A percentile compares a stretch with the other conserved stretches of the same genome.
These are phyloP conservation scores for Leuciscus waleckii DNA, from an alignment of 2,797 vertebrate genomes.

Conservation along the genomic window DNA sequence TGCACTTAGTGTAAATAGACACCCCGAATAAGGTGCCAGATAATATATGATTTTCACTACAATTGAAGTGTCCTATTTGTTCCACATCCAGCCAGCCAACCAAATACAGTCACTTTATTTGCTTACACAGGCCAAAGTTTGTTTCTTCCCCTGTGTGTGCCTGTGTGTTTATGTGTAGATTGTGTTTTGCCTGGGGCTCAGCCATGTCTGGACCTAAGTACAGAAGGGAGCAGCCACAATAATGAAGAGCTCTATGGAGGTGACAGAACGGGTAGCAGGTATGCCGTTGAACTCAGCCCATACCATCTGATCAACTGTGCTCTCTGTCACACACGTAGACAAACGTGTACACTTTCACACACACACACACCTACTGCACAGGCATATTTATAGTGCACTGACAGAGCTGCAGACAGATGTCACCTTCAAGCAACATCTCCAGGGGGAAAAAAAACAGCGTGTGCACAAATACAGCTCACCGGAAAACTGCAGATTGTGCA, in stretches of 20 bases:
- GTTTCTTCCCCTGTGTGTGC: slow-evolving; percentile 28
- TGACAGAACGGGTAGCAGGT: slow-evolving; percentile 80
- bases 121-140: slow-evolving; percentile 11
- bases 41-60: not conserved
- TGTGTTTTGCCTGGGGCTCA: slow-evolving; percentile 32
- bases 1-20: too few relatives aligned
- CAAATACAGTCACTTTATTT: slow-evolving; percentile 29
- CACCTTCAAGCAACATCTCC: slow-evolving; percentile 79
- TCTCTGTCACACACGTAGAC: slow-evolving; percentile 78
- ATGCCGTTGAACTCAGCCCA: slow-evolving; percentile 73
- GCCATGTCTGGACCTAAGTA: slow-evolving; percentile 39
- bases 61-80: slow-evolving; percentile 4
- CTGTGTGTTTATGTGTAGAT: slow-evolving; percentile 39
- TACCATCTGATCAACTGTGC: slow-evolving; percentile 77
- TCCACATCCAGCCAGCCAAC: not conserved
- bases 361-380: slow-evolving; percentile 74
- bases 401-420: slow-evolving; percentile 77
- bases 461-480: slow-evolving; percentile 22
- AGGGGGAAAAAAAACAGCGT: slow-evolving; percentile 71
- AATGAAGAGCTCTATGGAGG: slow-evolving; percentile 83
- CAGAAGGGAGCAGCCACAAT: slow-evolving; percentile 68
- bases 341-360: slow-evolving; percentile 76
- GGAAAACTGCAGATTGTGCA: slow-evolving; percentile 40
- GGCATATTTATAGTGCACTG: slow-evolving; percentile 77
- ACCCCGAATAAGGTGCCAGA: not conserved